Conservation (phyloP, 2,113 vertebrate species). For the Mesitornis unicolor region DNA sequence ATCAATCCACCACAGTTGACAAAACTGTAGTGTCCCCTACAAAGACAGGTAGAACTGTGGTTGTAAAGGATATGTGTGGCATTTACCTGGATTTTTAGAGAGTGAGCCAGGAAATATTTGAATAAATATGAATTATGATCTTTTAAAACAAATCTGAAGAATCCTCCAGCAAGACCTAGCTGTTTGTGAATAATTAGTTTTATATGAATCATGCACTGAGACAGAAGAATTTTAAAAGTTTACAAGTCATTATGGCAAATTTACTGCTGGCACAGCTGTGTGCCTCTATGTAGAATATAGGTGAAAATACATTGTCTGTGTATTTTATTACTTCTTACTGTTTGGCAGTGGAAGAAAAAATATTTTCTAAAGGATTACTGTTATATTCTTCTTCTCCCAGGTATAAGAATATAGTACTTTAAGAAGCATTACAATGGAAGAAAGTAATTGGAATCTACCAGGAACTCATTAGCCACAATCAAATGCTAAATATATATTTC, state of each 20-base stretch:
- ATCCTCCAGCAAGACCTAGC: neutral
- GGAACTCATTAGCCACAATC: neutral
- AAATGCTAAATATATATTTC: neutral
- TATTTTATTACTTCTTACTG: neutral
- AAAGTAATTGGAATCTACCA: neutral
- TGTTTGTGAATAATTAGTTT: neutral
- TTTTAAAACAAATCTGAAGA: neutral
- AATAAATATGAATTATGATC: neutral
- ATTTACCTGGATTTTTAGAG: neutral
- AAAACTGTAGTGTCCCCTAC: fast-evolving
- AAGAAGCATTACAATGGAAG: neutral
- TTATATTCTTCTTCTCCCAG: neutral
- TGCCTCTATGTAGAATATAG: neutral
- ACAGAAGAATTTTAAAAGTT: neutral
- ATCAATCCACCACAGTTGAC: fast-evolving
- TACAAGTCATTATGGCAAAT: neutral
- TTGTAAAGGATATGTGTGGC: neutral
- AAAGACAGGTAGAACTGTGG: neutral
- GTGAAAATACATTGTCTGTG: neutral
- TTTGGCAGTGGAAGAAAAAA: neutral
- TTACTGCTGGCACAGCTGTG: fast-evolving
- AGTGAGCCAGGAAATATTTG: neutral
- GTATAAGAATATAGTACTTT: neutral
- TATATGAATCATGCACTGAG: neutral
- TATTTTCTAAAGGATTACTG: neutral